Base-by-base conservation (phyloP, 1,140 invertebrate genomes). In the Hesperophylax magnus region DNA sequence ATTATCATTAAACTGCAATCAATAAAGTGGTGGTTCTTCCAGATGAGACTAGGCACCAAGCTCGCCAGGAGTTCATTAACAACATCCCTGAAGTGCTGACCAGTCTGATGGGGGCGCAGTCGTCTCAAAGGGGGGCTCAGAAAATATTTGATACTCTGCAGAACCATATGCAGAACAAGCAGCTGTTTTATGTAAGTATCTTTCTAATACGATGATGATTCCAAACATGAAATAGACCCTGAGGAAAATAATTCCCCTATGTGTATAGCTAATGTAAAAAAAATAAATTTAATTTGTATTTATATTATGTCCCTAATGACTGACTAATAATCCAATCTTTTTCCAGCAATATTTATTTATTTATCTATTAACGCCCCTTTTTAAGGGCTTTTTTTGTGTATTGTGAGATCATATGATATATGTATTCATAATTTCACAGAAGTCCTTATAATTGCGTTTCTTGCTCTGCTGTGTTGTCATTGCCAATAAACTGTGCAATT, bases 101-200 rank as follows among this genome's bases (percentile, higher is more conserved):
- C 75, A 96, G 94, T 86, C 89, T 98, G 60, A 94, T 98, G 60
- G 97, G 97, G 24, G 93, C 95, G 75, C 95, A 96, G 87, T 96
- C 95, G 84, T 95, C 95, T 34, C 93, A 94, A 81, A 92, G 93
- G 82, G 97, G 97, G 39, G 93, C 95, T 1, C 93, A 93, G 60
- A 97, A 97, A 89, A 93, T 97, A 63, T 98, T 98, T 89, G 94
- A 97, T 86, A 94, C 95, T 47, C 87, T 98, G 72, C 97, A 98
- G 88, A 94, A 97, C 89, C 93, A 93, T 80, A 93, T 93, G 85
- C 93, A 97, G 80, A 98, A 98, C 86, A 98, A 97, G 88, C 96
- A 97, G 85, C 89, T 98, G 39, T 95, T 97, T 90, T 98, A 98
- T 91, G 97, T 97, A 89, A 94, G 95, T 93, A 82, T 81, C 78